A percentile compares a stretch with the other conserved stretches of the same genome.
Evolutionary conservation across 2,113 vertebrate genomes (phyloP).

Genomic region (Hyperoodon ampullatus): DNA sequence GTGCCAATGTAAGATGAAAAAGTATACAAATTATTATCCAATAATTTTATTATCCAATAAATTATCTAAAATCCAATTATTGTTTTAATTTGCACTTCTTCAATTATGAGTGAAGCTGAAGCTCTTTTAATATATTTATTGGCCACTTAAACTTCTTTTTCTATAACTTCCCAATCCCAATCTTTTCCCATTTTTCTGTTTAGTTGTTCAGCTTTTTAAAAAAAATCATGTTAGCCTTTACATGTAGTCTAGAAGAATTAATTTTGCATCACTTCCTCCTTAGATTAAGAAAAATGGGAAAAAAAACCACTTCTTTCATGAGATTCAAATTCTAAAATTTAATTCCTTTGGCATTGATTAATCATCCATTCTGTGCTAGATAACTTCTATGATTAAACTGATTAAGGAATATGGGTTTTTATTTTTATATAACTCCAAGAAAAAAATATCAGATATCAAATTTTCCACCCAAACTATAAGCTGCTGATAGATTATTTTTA

Average conservation of each 20-base stretch:
- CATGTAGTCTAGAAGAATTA: neutral
- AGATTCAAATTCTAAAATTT: conserved; percentile 48
- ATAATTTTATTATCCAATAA: neutral
- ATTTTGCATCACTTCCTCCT: conserved; percentile 4
- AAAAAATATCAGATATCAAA: neutral
- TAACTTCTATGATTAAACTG: conserved; percentile 19
- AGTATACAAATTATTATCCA: neutral
- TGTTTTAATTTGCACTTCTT: neutral
- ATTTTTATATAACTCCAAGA: conserved; percentile 4
- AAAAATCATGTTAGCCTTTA: conserved; percentile 4
- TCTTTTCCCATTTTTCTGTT: conserved; percentile 14
- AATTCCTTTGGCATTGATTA: conserved; percentile 12
- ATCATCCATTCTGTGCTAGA: neutral
- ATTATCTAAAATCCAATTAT: neutral
- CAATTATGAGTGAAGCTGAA: neutral
- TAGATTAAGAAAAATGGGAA: neutral
- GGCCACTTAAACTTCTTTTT: neutral
- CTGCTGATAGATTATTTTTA: neutral
- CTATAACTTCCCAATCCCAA: neutral
- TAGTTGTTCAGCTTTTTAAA: neutral
- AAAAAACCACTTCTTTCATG: neutral
- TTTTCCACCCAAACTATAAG: neutral
- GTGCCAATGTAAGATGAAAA: neutral
- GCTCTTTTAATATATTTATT: conserved; percentile 8
- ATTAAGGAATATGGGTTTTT: neutral